Percentiles rank a stretch among this genome's conserved stretches.
phyloP scores from a whole-genome alignment of 2,888 invertebrate genomes.

The Dicyrtoma fusca region DNA sequence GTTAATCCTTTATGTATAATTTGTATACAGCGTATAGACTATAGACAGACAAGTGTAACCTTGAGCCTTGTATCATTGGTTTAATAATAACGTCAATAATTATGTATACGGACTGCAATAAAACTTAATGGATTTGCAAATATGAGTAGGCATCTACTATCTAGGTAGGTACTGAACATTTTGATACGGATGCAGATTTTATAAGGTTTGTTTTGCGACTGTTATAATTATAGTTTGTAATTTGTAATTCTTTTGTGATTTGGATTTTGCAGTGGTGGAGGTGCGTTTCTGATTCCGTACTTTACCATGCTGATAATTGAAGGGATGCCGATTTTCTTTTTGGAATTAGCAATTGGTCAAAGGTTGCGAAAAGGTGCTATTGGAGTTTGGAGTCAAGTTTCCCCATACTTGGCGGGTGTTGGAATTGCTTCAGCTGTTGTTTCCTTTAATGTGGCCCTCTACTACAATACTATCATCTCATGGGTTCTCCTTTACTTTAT shows the following conservation, averaged over 20 bases:
- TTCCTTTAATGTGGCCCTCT: slow-evolving; percentile 93
- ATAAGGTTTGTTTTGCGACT: too few relatives aligned
- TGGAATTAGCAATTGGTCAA: slow-evolving; percentile 94
- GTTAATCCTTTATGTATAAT: too few relatives aligned
- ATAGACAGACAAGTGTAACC: too few relatives aligned
- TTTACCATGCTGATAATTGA: slow-evolving; percentile 92
- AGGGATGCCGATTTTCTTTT: slow-evolving; percentile 93
- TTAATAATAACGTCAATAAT: too few relatives aligned
- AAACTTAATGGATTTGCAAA: too few relatives aligned
- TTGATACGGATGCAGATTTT: too few relatives aligned
- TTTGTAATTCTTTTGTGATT: slow-evolving; percentile 15
- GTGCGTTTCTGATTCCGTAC: slow-evolving; percentile 96
- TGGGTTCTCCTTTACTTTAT: slow-evolving; percentile 96
- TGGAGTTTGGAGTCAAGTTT: slow-evolving; percentile 80
- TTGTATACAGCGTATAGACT: too few relatives aligned
- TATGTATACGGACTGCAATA: too few relatives aligned
- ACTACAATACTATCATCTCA: slow-evolving; percentile 97
- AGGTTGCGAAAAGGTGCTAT: slow-evolving; percentile 89
- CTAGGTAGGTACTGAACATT: too few relatives aligned
- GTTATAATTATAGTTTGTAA: neutral
- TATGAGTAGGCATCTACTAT: too few relatives aligned
- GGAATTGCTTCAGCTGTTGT: slow-evolving; percentile 94
- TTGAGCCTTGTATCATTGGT: too few relatives aligned
- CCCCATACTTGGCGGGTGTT: slow-evolving; percentile 72
- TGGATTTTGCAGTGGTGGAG: slow-evolving; percentile 56